Base-by-base conservation (phyloP, 2,113 vertebrate species). In the Scalopus aquaticus region DNA sequence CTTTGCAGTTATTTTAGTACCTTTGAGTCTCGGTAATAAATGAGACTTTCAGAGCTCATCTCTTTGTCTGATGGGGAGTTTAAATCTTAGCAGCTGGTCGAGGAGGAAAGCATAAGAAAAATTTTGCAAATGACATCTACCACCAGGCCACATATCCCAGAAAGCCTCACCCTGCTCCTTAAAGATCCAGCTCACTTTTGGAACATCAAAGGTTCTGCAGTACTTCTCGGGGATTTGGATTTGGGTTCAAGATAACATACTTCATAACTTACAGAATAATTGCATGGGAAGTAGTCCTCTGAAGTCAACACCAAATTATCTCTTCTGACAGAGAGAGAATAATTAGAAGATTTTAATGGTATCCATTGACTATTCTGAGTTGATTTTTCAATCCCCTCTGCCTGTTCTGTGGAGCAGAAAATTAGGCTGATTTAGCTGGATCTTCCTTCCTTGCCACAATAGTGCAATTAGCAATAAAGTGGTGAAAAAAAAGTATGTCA, bases 1-100 rank as follows among this genome's bases (percentile, higher is more conserved):
- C 94, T 93, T 72, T 60, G 46, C 91, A 82, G n/a, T 88, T 88
- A 93, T 96, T 93, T 91, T 74, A 51, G 77, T 93, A 88, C 58
- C 73, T 84, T 58, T 90, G 89, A 92, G 81, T 76, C 60, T 81
- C 10, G 2, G 86, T 76, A 93, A 91, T 84, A 92, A 94, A 93
- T 81, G 94, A 77, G 44, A 58, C 32, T 90, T 73, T 22, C 62
- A 78, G 74, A 64, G 39, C 73, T 89, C 79, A 42, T 78, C 79
- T 93, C 77, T 84, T 20, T 80, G 46, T 67, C 69, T 83, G 19
- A 87, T 65, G 39, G 51, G 70, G 28, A 96, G 24, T 86, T 82
- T 78, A 96, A 95, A 94, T 69, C 39, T 69, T 69, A 22, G 76
- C 5, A 8, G 39, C 28, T 37, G 46, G 56, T 15, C 65, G 15